phyloP scores from a whole-genome alignment of 2,113 vertebrate species.

The Chaetodon trifascialis region DNA sequence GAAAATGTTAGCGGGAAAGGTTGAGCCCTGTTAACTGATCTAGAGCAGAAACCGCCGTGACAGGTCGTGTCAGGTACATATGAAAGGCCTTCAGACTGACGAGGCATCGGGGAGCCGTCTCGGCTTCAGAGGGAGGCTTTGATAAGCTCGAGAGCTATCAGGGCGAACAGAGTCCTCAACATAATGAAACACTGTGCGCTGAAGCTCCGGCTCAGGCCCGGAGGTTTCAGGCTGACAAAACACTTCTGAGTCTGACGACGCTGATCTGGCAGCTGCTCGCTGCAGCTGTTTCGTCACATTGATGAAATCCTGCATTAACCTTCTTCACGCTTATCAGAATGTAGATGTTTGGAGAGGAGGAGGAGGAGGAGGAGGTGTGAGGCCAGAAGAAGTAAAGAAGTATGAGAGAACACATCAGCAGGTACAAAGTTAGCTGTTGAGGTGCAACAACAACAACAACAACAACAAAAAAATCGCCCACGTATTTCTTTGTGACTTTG shows the following conservation, averaged over 20 bases:
- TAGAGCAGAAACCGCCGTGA: conserved; percentile 52
- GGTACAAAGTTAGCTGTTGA: not conserved
- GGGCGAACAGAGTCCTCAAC: conserved; percentile 51
- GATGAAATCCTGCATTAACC: conserved; percentile 26
- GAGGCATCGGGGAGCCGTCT: conserved; percentile 52
- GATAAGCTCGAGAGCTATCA: conserved; percentile 67
- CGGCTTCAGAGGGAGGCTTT: conserved; percentile 49
- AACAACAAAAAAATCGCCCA: not conserved
- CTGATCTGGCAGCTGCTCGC: conserved; percentile 65
- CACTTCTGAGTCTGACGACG: conserved; percentile 47
- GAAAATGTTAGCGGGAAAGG: conserved; percentile 53
- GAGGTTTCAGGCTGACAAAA: conserved; percentile 59
- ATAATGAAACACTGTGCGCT: conserved; percentile 50
- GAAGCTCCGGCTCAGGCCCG: conserved; percentile 32
- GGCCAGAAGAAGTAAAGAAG: not conserved
- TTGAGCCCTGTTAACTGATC: conserved; percentile 55
- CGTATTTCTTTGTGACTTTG: not conserved
- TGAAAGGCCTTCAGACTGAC: conserved; percentile 65
- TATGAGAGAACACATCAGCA: not conserved
- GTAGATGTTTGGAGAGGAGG: conserved; percentile 9
- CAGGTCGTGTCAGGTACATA: conserved; percentile 61
- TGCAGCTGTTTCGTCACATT: conserved; percentile 55
- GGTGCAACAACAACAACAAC: not conserved
- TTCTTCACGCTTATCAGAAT: conserved; percentile 41
- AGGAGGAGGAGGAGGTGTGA: not conserved